Base-by-base conservation (phyloP, 2,113 vertebrate species). In the Rhombomys opimus region DNA sequence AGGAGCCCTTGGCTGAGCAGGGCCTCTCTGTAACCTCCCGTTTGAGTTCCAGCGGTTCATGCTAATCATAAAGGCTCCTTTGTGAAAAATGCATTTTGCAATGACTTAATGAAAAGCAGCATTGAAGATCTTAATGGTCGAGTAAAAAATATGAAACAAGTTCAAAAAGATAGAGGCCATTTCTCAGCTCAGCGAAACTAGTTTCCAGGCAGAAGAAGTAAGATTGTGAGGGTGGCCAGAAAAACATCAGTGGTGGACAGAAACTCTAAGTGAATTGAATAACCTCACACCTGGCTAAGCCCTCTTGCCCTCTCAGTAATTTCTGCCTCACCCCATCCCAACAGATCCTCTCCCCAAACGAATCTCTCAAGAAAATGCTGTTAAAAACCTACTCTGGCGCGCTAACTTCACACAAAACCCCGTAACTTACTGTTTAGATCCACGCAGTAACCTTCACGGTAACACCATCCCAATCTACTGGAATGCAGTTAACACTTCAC, bases 51-150 rank as follows among this genome's bases (percentile, higher is more conserved):
- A 67, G 41, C 27, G 23, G 17, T 7, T 68, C 73, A 82, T 90
- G 76, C 22, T 27, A 6, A 89, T 35, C 75, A 97, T 80, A 95
- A 97, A 94, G 85, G 82, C 72, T 78, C 87, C 87, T 95, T 92
- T 95, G 93, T 96, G 87, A 63, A 96, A 95, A 92, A 77, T 15
- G 7, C 4, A 91, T 81, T 95, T 93, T 93, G 90, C 61, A 82
- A 76, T 90, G 86, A 76, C 85, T 46, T 91, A 80, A 46, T 93
- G 92, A 97, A 96, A 96, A 94, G 86, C 73, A 67, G 88, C 81
- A 96, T 0, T 96, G 76, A 95, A 88, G n/a, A 96, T 86, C 90
- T 81, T 82, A 73, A 90, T 22, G 85, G 88, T 4, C 73, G 85
- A 92, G 67, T 81, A 93, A 93, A 61, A 72, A 93, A 85, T 1